Evolutionary conservation across 2,113 vertebrate genomes (phyloP).

Genomic region (Lepus europaeus): DNA sequence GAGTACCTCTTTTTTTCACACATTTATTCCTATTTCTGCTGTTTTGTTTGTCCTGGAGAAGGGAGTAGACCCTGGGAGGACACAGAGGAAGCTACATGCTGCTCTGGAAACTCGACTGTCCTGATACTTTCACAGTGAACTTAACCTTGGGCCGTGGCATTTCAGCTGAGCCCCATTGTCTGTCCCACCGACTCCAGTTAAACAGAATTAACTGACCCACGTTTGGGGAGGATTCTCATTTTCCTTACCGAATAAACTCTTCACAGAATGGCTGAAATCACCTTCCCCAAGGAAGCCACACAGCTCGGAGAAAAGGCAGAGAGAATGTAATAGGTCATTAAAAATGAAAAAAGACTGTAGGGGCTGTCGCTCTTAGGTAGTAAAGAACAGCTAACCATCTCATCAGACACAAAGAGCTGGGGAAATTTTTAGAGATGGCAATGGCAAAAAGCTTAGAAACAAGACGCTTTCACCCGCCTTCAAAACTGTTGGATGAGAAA

Average conservation of each 20-base stretch:
- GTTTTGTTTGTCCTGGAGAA: background rate
- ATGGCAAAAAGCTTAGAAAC: constrained; percentile 48
- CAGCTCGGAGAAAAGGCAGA: background rate
- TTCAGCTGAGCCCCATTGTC: background rate
- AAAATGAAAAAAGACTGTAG: constrained; percentile 46
- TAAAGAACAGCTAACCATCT: constrained; percentile 15
- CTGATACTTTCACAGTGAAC: background rate
- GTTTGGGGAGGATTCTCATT: background rate
- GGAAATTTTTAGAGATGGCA: background rate
- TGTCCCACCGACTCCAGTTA: background rate
- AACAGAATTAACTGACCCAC: background rate
- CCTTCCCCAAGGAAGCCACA: constrained; percentile 58
- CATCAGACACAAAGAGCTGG: background rate
- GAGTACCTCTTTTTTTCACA: background rate
- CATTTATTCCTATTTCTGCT: background rate
- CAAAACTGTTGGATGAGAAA: constrained; percentile 8
- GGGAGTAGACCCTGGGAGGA: background rate
- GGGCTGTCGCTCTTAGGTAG: background rate
- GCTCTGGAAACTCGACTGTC: background rate
- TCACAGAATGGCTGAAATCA: background rate
- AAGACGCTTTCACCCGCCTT: background rate
- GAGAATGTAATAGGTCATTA: background rate
- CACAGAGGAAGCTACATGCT: background rate
- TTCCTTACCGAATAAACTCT: constrained; percentile 24
- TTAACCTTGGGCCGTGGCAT: constrained; percentile 23